Conservation (phyloP, 2,797 vertebrate genomes). For the Sebastes nivosus region DNA sequence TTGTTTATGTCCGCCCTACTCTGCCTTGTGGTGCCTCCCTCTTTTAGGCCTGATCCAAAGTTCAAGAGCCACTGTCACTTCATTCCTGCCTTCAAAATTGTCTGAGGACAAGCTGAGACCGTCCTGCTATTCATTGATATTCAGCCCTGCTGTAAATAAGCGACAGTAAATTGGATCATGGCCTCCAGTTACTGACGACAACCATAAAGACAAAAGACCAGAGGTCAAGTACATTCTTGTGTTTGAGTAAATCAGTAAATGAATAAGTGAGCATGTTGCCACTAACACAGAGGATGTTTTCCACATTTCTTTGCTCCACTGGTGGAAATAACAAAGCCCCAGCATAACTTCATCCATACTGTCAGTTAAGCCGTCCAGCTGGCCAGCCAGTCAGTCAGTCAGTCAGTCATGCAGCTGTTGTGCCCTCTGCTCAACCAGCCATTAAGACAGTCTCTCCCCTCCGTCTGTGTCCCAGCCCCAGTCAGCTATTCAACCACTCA, state of each 20-base stretch:
- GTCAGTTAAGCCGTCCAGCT: neutral
- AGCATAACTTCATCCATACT: slow-evolving; percentile 25
- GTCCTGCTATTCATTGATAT: neutral
- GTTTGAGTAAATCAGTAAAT: slow-evolving; percentile 8
- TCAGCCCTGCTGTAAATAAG: slow-evolving; percentile 7
- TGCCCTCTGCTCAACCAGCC: slow-evolving; percentile 7
- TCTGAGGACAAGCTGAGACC: neutral
- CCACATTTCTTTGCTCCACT: slow-evolving; percentile 4
- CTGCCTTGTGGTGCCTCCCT: neutral
- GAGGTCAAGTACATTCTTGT: neutral
- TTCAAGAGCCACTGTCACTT: neutral
- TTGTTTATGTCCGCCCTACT: neutral
- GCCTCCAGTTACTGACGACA: neutral
- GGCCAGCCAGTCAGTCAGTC: neutral
- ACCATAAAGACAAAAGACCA: neutral
- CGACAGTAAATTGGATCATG: slow-evolving; percentile 1
- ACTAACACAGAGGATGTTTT: slow-evolving; percentile 7
- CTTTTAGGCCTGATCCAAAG: neutral
- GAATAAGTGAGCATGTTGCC: neutral
- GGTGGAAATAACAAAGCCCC: slow-evolving; percentile 12
- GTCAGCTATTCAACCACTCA: slow-evolving; percentile 47
- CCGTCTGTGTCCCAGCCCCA: slow-evolving; percentile 32
- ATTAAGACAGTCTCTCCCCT: slow-evolving; percentile 29
- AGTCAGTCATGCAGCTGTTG: slow-evolving; percentile 38
- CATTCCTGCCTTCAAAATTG: neutral